Evolutionary conservation across 2,888 invertebrate genomes (phyloP).

Genomic region (Bugula neritina): DNA sequence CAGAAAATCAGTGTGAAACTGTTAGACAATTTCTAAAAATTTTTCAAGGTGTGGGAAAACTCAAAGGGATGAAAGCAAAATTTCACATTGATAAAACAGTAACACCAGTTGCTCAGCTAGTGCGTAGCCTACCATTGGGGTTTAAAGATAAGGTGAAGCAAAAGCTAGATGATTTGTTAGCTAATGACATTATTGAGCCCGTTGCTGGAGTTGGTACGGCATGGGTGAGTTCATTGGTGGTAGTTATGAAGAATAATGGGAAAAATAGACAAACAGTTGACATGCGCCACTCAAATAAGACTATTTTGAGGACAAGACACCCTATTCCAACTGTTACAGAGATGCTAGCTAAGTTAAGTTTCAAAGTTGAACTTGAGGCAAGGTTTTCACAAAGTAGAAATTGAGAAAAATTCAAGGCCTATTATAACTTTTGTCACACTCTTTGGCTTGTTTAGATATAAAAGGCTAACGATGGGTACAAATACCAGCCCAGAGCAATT

Average conservation of each 20-base stretch:
- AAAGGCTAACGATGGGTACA: neutral
- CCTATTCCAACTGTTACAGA: slow-evolving; percentile 4
- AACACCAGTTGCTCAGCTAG: neutral
- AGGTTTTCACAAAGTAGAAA: neutral
- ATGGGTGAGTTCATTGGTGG: neutral
- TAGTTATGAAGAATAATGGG: neutral
- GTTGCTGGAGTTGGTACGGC: neutral
- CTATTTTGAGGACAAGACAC: neutral
- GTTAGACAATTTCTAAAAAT: neutral
- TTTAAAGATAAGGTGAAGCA: neutral
- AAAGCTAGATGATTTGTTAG: neutral
- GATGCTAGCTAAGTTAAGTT: slow-evolving; percentile 2
- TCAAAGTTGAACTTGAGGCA: neutral
- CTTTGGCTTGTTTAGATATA: neutral
- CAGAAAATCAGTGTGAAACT: neutral
- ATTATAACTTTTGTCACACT: neutral
- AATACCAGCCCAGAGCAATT: neutral
- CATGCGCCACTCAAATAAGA: neutral
- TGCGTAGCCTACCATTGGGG: neutral
- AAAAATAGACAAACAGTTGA: neutral
- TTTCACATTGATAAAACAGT: neutral
- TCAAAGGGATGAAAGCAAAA: neutral
- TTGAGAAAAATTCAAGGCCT: neutral
- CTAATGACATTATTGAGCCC: neutral
- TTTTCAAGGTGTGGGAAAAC: slow-evolving; percentile 1